Evolutionary conservation across 1,140 invertebrate species (phyloP).

Genomic region (Drosophila kepulauana): DNA sequence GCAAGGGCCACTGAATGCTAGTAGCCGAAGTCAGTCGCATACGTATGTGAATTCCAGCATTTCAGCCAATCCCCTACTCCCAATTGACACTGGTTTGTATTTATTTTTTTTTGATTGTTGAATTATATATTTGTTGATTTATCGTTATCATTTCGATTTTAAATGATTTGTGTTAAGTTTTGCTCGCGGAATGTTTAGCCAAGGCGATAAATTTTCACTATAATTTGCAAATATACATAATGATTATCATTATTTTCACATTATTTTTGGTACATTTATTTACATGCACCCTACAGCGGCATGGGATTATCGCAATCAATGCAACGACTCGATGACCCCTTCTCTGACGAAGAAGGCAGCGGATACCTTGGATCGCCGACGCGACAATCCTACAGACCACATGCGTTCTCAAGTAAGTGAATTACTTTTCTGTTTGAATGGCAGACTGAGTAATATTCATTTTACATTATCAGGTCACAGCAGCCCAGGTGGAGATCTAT

Average conservation of each 20-base stretch:
- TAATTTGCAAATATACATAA: conserved; percentile 36
- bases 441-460: not conserved
- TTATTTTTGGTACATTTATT: conserved; percentile 30
- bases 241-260: conserved; percentile 44
- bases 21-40: conserved; percentile 85
- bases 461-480: conserved; percentile 74
- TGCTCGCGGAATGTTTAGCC: conserved; percentile 66
- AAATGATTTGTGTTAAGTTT: conserved; percentile 30
- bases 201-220: conserved; percentile 53
- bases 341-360: conserved; percentile 85
- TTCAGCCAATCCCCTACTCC: conserved; percentile 93
- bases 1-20: conserved; percentile 88
- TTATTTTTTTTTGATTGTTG: conserved; percentile 74
- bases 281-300: conserved; percentile 70
- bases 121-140: conserved; percentile 45
- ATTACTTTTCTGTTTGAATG: not conserved
- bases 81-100: conserved; percentile 90
- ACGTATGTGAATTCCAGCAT: conserved; percentile 89
- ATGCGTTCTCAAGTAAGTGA: conserved; percentile 84
- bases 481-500: conserved; percentile 87
- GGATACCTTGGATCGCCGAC: conserved; percentile 85
- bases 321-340: conserved; percentile 85
- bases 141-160: conserved; percentile 51
- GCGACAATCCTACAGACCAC: conserved; percentile 85
- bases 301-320: conserved; percentile 85